Evolutionary conservation across 2,888 invertebrate species (phyloP), one percentile per base, ranked within the genome.

Genomic region (Diarsia dahlii): DNA sequence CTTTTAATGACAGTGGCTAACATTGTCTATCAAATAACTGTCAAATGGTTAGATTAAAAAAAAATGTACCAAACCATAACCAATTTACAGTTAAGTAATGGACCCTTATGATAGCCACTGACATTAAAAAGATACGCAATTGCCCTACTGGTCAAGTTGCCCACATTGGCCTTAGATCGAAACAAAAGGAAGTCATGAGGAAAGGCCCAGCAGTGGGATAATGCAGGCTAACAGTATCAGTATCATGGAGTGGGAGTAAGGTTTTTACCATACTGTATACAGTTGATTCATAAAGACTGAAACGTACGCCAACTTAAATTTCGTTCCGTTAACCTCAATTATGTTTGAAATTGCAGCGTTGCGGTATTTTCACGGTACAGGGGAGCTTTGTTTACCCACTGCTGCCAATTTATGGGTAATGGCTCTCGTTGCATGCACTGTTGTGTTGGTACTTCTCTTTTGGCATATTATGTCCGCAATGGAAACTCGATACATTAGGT

Each of bases 311-410:
- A 81, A 86, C 85, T 87, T 87, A 86, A 86, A 89, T 87, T 89
- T 84, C 80, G 84, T 85, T 87, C 67, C 78, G 80, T 80, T 84
- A 88, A 83, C 89, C 87, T 88, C 88, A 90, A 91, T 91, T 90
- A 89, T 86, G 88, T 89, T 87, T 84, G 84, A 79, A 87, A 87
- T 88, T 88, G 86, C 88, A 84, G 84, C 85, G 85, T 82, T 85
- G 88, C 89, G 80, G 88, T 91, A 88, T 90, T 89, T 88, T 86
- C 84, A 82, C 84, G 84, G 85, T 87, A 89, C 87, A 89, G 88
- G 87, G 86, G 87, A 86, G 84, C 85, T 87, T 90, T 90, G 88
- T 92, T 89, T 85, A 84, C 85, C 82, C 79, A 80, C 84, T 84
- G 80, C 82, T 82, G 77, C 80, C 88, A 90, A 89, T 90, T 89